These are phyloP conservation scores for Epizoanthus scotinus DNA, from an alignment of 92 coral and sea anemone genomes.

Conservation along the genomic window DNA sequence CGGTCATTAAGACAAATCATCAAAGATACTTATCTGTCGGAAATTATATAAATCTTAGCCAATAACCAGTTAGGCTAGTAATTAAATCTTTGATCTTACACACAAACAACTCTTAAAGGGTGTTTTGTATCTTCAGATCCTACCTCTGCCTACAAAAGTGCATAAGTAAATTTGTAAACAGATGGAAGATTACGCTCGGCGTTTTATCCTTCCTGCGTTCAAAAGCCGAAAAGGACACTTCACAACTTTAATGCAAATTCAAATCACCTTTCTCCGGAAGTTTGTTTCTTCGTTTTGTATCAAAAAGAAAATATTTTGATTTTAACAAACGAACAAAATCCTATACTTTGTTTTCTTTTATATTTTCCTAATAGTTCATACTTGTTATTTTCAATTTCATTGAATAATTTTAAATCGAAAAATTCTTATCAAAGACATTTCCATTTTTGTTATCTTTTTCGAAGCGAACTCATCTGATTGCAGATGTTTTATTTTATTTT, in stretches of 20 bases:
- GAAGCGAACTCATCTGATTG: neutral
- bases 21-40: slow-evolving; percentile 39
- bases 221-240: slow-evolving; percentile 2
- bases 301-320: neutral
- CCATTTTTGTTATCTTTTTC: neutral
- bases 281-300: neutral
- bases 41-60: slow-evolving; percentile 33
- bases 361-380: neutral
- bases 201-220: slow-evolving; percentile 39
- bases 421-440: too few relatives aligned
- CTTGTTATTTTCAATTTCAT: too few relatives aligned
- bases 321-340: neutral
- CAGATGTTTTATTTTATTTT: neutral
- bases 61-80: slow-evolving; percentile 22
- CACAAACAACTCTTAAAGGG: slow-evolving; percentile 39
- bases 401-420: too few relatives aligned
- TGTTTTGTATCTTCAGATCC: slow-evolving; percentile 29
- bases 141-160: slow-evolving; percentile 23
- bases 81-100: slow-evolving; percentile 39
- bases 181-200: slow-evolving; percentile 23
- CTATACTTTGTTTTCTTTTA: neutral
- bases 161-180: slow-evolving; percentile 41
- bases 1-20: slow-evolving; percentile 36
- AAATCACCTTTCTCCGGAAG: slow-evolving; percentile 25
- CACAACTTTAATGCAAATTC: slow-evolving; percentile 12